These are phyloP conservation scores for Gallinago undulata DNA, from an alignment of 2,113 vertebrate species.

Conservation along the genomic window DNA sequence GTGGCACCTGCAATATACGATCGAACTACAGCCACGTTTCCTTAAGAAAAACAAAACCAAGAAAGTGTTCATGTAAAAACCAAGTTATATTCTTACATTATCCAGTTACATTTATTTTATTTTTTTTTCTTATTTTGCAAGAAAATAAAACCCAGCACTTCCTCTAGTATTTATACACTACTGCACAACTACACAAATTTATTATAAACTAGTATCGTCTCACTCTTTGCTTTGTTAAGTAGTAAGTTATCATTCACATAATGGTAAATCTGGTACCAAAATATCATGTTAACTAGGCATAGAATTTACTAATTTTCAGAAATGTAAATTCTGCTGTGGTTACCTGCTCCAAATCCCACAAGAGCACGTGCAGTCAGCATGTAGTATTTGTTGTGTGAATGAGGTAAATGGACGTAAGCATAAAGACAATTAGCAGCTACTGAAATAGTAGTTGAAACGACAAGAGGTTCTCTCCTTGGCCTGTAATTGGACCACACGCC, in stretches of 20 bases:
- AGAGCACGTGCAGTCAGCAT: slow-evolving; percentile 87
- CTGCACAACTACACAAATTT: neutral
- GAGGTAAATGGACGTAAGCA: slow-evolving; percentile 84
- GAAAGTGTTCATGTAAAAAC: neutral
- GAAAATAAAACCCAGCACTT: neutral
- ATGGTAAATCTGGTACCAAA: neutral
- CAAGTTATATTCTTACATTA: neutral
- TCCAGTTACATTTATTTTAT: neutral
- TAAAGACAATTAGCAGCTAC: slow-evolving; percentile 91
- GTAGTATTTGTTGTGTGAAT: slow-evolving; percentile 88
- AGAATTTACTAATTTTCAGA: neutral
- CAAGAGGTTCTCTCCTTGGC: slow-evolving; percentile 86
- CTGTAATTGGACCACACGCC: slow-evolving; percentile 94
- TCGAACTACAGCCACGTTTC: slow-evolving; percentile 92
- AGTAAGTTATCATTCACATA: neutral
- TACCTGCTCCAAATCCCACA: slow-evolving; percentile 96
- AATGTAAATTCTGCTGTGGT: neutral
- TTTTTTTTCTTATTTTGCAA: neutral
- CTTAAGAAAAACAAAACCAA: slow-evolving; percentile 64
- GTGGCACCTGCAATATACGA: slow-evolving; percentile 93
- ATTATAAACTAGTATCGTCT: neutral
- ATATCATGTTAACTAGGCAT: fast-evolving
- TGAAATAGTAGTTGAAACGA: slow-evolving; percentile 87
- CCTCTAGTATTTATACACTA: neutral
- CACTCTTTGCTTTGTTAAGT: neutral